These are phyloP conservation scores for Allacma fusca DNA, from an alignment of 2,888 invertebrate genomes.

Conservation along the genomic window DNA sequence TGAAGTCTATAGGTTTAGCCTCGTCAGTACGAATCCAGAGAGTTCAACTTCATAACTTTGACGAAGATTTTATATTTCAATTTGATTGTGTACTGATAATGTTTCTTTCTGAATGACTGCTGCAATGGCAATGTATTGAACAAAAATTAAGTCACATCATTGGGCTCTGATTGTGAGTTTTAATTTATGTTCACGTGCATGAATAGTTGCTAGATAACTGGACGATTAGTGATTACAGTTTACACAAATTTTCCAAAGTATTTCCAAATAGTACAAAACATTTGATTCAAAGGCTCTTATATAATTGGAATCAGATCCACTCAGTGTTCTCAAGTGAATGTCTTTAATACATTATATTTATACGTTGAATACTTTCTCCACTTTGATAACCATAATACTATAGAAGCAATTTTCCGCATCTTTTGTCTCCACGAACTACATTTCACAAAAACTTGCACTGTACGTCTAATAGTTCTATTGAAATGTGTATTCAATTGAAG, in stretches of 20 bases:
- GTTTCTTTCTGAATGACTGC: too few relatives aligned
- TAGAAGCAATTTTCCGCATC: neutral
- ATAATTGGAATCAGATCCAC: conserved; percentile 3
- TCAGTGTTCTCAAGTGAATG: conserved; percentile 9
- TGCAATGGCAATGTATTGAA: too few relatives aligned
- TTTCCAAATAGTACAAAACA: conserved; percentile 20
- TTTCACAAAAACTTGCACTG: neutral
- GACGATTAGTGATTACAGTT: neutral
- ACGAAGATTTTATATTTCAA: too few relatives aligned
- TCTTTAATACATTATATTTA: conserved; percentile 6
- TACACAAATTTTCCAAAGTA: conserved; percentile 18
- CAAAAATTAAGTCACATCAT: too few relatives aligned
- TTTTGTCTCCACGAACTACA: conserved; percentile 19
- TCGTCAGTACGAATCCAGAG: too few relatives aligned
- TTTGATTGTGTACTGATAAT: too few relatives aligned
- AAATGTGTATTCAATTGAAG: neutral
- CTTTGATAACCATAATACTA: neutral
- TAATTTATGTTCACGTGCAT: too few relatives aligned
- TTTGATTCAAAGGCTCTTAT: conserved; percentile 11
- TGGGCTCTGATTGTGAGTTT: too few relatives aligned
- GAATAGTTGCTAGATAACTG: too few relatives aligned
- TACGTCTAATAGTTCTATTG: neutral
- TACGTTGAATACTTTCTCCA: conserved; percentile 9
- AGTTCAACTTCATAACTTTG: too few relatives aligned
- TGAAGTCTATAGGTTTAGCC: too few relatives aligned